Conservation (phyloP, 2,888 invertebrate genomes). For the Drosophila atroscutellata region DNA sequence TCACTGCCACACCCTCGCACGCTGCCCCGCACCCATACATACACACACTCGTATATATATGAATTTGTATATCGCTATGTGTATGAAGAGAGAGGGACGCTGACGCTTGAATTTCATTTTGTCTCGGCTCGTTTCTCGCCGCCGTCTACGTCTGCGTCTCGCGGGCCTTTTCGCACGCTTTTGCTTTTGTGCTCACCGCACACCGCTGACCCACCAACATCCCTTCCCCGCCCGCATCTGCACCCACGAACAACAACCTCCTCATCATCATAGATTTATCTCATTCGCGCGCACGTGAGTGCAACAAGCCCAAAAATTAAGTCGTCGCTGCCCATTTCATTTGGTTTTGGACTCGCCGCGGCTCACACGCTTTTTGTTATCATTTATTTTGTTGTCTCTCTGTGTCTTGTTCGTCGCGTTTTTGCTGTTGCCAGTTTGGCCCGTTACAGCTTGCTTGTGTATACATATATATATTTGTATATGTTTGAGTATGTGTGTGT, state of each 20-base stretch:
- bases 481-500: background rate
- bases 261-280: conserved; percentile 76
- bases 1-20: conserved; percentile 73
- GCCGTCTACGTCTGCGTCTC: conserved; percentile 41
- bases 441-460: conserved; percentile 45
- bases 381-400: conserved; percentile 46
- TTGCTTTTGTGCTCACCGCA: conserved; percentile 33
- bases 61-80: background rate
- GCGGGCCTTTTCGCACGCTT: conserved; percentile 73
- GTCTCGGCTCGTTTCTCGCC: conserved; percentile 48
- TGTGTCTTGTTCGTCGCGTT: conserved; percentile 14
- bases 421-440: conserved; percentile 50
- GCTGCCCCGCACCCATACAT: conserved; percentile 46
- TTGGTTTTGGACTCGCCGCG: conserved; percentile 28
- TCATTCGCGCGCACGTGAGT: conserved; percentile 77
- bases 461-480: background rate
- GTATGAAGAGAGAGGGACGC: conserved; percentile 34
- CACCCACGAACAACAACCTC: conserved; percentile 22
- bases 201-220: background rate
- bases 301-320: conserved; percentile 67
- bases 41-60: background rate
- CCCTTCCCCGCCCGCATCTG: conserved; percentile 26
- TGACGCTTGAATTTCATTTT: conserved; percentile 47
- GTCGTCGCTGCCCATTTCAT: conserved; percentile 58
- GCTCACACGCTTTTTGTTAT: conserved; percentile 45